These are phyloP conservation scores for Gambelia wislizenii DNA, from an alignment of 2,797 vertebrate species.

Conservation along the genomic window DNA sequence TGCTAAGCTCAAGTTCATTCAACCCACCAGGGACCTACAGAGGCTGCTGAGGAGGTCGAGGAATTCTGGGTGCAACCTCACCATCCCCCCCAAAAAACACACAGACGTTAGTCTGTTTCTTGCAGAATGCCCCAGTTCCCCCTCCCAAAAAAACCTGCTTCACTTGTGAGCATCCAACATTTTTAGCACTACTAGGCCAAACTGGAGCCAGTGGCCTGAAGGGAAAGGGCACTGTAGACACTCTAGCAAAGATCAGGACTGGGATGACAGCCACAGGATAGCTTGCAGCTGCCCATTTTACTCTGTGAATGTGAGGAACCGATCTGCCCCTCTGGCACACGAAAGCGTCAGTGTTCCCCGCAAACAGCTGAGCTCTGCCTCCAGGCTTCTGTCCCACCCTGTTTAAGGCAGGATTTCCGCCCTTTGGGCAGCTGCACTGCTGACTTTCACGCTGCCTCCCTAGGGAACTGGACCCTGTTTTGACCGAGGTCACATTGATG, in stretches of 20 bases:
- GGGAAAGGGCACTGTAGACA: background rate
- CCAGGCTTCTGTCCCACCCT: constrained; percentile 1
- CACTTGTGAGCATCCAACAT: too few relatives aligned
- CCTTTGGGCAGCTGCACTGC: background rate
- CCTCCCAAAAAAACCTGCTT: background rate
- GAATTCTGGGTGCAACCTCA: background rate
- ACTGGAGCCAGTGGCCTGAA: background rate
- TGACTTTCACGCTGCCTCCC: constrained; percentile 19
- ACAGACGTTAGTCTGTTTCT: background rate
- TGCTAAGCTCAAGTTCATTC: background rate
- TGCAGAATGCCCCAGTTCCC: background rate
- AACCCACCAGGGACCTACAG: background rate
- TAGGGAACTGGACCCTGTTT: constrained; percentile 93
- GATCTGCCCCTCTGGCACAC: background rate
- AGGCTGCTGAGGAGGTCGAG: background rate
- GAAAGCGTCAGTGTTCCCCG: background rate
- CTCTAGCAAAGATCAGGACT: background rate
- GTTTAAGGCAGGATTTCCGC: background rate
- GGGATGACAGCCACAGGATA: too few relatives aligned
- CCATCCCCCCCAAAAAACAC: background rate
- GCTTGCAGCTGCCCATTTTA: too few relatives aligned
- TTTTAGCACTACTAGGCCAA: background rate
- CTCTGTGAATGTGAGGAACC: too few relatives aligned
- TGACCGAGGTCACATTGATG: constrained; percentile 96
- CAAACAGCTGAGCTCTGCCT: background rate